Base-by-base conservation (phyloP, 2,113 vertebrate genomes). In the Chloropsis cyanopogon region DNA sequence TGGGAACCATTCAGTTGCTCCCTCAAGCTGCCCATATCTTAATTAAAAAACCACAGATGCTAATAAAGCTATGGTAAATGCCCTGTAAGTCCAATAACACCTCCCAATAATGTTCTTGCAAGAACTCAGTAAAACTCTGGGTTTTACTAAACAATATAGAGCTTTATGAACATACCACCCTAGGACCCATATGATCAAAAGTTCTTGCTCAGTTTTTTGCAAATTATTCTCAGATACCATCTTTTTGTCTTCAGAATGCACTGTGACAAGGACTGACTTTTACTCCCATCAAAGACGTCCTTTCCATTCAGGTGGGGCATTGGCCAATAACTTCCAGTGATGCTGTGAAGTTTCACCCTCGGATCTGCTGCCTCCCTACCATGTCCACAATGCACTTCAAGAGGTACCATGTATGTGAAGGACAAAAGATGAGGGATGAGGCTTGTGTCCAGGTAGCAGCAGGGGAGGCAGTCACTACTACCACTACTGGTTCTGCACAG, bases 31-130 rank as follows among this genome's bases (percentile, higher is more conserved):
- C 49, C 60, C 71, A 49, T 79, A 64, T 82, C 69, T 94, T 96
- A 96, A 97, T 97, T 95, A 94, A 90, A 95, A 94, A 78, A 3
- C 2, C 68, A 86, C 68, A 93, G 47, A 91, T 53, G 47, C 77
- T 93, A 95, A 92, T 81, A 93, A 96, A 90, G 65, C 46, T 42
- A 56, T 39, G 33, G 41, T 50, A 94, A 88, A 92, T 24, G 37
- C 15, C 54, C 57, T 83, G 26, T 49, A 56, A 68, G 66, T 73
- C 76, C 68, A 86, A 60, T 21, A 63, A 78, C 37, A 85, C 28
- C 35, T 92, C 52, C 28, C 76, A 71, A 44, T 39, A 79, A 77
- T 6, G 17, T 53, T 81, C 71, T 37, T 83, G 65, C 63, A 90
- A 92, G 75, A 85, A 70, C 37, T 88, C 15, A 68, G 63, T 69